phyloP scores from a whole-genome alignment of 2,113 vertebrate genomes.

The Psilopogon haemacephalus region DNA sequence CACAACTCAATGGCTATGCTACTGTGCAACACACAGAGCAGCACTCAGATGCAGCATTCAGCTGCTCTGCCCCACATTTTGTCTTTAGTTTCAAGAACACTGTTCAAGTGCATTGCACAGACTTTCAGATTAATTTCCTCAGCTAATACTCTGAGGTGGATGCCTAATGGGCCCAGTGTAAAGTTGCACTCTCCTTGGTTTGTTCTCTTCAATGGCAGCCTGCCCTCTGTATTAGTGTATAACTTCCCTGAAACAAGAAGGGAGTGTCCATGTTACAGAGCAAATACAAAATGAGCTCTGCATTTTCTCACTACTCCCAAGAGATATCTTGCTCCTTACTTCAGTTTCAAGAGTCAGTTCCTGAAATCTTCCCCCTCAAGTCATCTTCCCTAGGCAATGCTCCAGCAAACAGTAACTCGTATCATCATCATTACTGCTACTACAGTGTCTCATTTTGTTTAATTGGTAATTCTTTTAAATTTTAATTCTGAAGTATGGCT shows the following conservation, averaged over 20 bases:
- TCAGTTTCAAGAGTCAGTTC: background rate
- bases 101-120: background rate
- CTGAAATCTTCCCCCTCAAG: background rate
- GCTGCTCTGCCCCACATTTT: background rate
- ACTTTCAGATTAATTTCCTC: background rate
- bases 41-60: background rate
- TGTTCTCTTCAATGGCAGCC: background rate
- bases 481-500: conserved; percentile 46
- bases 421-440: conserved; percentile 45
- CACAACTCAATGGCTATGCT: background rate
- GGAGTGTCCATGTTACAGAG: background rate
- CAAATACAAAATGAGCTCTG: conserved; percentile 24
- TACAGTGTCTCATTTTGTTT: conserved; percentile 48
- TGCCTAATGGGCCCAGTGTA: background rate
- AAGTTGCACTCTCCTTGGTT: background rate
- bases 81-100: background rate
- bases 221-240: background rate
- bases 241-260: conserved; percentile 23
- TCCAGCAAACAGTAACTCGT: conserved; percentile 32
- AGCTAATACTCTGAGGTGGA: background rate
- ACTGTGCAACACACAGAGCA: background rate
- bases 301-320: background rate
- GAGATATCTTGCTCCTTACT: background rate
- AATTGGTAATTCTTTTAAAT: conserved; percentile 70
- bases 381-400: background rate